These are phyloP conservation scores for Leptopilina syphax DNA, from an alignment of 2,888 invertebrate species.

Conservation along the genomic window DNA sequence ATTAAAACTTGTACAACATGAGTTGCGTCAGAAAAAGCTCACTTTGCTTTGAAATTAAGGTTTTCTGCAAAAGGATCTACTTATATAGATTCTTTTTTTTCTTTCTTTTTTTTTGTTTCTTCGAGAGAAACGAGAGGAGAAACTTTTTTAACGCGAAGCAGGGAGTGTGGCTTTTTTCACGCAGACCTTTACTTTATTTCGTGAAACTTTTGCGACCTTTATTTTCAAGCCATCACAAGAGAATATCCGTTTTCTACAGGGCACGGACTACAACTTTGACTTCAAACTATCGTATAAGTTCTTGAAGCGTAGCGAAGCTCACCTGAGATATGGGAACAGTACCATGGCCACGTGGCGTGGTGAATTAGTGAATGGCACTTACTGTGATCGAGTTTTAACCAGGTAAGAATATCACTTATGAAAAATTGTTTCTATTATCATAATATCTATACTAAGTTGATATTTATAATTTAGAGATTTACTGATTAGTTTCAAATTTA, in stretches of 20 bases:
- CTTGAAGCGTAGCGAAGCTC: constrained; percentile 86
- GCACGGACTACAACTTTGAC: constrained; percentile 88
- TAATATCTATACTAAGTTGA: no score
- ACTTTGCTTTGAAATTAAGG: not conserved
- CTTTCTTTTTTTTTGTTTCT: not conserved
- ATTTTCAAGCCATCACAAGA: constrained; percentile 41
- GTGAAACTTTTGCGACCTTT: constrained; percentile 17
- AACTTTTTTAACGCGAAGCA: constrained; percentile 9
- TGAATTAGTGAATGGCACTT: constrained; percentile 85
- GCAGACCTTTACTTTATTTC: constrained; percentile 23
- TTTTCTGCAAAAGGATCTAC: constrained; percentile 4
- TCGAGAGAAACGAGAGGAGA: constrained; percentile 6
- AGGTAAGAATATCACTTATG: constrained; percentile 63
- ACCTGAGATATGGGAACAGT: constrained; percentile 87
- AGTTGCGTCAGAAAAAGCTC: not conserved
- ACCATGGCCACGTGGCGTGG: constrained; percentile 87
- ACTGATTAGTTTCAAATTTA: no score
- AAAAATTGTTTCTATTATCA: constrained; percentile 1
- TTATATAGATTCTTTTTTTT: constrained; percentile 1
- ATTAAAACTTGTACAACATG: constrained; percentile 18
- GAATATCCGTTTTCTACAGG: constrained; percentile 76
- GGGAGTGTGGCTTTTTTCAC: constrained; percentile 33
- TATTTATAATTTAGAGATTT: no score
- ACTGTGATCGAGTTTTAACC: constrained; percentile 89
- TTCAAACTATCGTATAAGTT: constrained; percentile 92